Base-by-base conservation (phyloP, 2,797 vertebrate species). In the Pseudomugil gertrudae region DNA sequence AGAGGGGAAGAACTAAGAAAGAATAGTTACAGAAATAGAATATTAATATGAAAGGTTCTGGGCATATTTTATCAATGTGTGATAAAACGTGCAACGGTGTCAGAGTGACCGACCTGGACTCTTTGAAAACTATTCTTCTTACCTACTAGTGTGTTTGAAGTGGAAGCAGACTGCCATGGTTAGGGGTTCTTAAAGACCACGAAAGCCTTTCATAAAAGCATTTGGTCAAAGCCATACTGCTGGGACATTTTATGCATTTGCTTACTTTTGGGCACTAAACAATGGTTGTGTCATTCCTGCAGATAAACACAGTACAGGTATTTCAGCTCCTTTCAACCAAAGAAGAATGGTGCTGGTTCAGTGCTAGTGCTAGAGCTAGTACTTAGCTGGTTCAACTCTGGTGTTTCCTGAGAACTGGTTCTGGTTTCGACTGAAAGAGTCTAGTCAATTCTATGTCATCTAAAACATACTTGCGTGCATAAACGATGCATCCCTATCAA, bases 191-290 rank as follows among this genome's bases (percentile, higher is more conserved):
- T 5, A 2, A 63, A 55, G 43, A 17, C 50, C 14, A 38, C 52
- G n/a, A 62, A 57, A 21, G 24, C 11, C 48, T 56, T 40, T n/a
- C 64, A 65, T 58, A 29, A 58, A 66, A 62, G 55, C 51, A 10
- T 61, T 72, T 24, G 52, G 73, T 78, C 70, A 54, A 1, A 60
- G 68, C 29, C 61, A 43, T 24, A 60, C 63, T 64, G 71, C 29
- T 17, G 35, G 36, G 58, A 8, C 19, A 43, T 26, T 26, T 26
- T 53, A 21, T 65, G 60, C 38, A n/a, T 69, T 52, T 38, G 43
- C 14, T 26, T 70, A 68, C 63, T 76, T n/a, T 79, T 69, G 43
- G 61, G 48, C 55, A 53, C 62, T 57, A n/a, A n/a, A n/a, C n/a
- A n/a, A n/a, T n/a, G n/a, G n/a, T 57, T 61, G 66, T 62, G 73